Conservation (phyloP, 2,113 vertebrate species). For the Elachura formosa region DNA sequence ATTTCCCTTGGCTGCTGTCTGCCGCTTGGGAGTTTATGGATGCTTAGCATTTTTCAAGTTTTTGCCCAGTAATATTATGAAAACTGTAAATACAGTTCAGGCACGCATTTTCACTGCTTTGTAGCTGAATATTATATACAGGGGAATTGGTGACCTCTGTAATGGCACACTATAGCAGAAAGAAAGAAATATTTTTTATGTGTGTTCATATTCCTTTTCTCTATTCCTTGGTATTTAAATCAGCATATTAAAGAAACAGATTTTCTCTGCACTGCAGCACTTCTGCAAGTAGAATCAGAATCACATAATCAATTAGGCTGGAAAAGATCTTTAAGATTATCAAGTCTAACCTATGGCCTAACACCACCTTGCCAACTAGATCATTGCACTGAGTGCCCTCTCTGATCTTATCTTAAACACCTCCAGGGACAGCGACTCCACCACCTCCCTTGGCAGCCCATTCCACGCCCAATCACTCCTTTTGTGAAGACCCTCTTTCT, state of each 20-base stretch:
- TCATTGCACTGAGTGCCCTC: neutral
- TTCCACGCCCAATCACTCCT: neutral
- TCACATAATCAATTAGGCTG: neutral
- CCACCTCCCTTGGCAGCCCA: neutral
- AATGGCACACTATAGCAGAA: neutral
- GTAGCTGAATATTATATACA: neutral
- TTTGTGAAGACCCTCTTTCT: neutral
- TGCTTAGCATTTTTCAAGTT: neutral
- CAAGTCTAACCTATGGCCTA: accelerated
- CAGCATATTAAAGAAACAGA: neutral
- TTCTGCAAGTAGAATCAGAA: neutral
- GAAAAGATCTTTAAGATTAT: neutral
- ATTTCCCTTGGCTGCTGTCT: neutral
- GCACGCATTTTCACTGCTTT: neutral
- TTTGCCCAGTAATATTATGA: neutral
- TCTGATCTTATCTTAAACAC: too few relatives aligned
- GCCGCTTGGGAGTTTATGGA: neutral
- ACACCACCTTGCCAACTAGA: too few relatives aligned
- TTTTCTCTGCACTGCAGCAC: neutral
- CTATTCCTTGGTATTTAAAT: neutral
- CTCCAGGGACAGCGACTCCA: neutral
- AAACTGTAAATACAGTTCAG: neutral
- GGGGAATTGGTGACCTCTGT: neutral
- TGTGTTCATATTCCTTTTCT: neutral
- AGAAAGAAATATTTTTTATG: neutral